A percentile compares a stretch with the other conserved stretches of the same genome.
Conservation (phyloP, 2,888 invertebrate species). For the Caenorhabditis macrosperma region DNA sequence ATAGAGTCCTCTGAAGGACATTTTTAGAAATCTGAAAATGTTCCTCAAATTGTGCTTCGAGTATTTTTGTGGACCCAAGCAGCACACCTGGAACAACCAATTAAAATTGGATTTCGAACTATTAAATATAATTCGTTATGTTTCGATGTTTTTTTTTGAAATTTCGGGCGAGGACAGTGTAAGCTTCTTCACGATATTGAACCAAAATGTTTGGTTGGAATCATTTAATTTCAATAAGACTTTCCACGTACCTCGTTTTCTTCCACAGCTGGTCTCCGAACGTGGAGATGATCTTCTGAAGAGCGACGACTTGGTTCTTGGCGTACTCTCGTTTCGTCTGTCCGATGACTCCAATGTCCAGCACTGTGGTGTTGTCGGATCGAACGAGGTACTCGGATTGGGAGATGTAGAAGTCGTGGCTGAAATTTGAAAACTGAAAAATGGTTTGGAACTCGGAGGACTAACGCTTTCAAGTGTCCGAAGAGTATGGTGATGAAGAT, state of each 20-base stretch:
- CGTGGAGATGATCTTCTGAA: conserved; percentile 37
- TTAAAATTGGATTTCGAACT: too few relatives aligned
- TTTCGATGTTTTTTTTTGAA: too few relatives aligned
- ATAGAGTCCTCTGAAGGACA: too few relatives aligned
- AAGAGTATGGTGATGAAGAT: conserved; percentile 45
- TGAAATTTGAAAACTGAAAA: not conserved
- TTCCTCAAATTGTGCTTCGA: too few relatives aligned
- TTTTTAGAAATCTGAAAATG: too few relatives aligned
- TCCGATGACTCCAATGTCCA: conserved; percentile 16
- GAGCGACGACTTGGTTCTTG: conserved; percentile 25
- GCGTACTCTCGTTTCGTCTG: conserved; percentile 51
- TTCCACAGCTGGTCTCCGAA: conserved; percentile 23
- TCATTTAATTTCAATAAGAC: too few relatives aligned
- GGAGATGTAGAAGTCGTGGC: conserved; percentile 64
- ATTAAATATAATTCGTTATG: too few relatives aligned
- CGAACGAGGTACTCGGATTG: conserved; percentile 59
- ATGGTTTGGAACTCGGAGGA: not conserved
- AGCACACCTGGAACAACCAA: too few relatives aligned
- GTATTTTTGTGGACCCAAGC: too few relatives aligned
- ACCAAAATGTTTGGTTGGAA: too few relatives aligned
- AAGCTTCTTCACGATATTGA: too few relatives aligned
- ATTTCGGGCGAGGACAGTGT: too few relatives aligned
- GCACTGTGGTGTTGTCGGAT: conserved; percentile 1
- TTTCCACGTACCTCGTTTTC: conserved; percentile 25
- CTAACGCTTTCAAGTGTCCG: conserved; percentile 53